Conservation (phyloP, 2,113 vertebrate species). For the Falcunculus frontatus region DNA sequence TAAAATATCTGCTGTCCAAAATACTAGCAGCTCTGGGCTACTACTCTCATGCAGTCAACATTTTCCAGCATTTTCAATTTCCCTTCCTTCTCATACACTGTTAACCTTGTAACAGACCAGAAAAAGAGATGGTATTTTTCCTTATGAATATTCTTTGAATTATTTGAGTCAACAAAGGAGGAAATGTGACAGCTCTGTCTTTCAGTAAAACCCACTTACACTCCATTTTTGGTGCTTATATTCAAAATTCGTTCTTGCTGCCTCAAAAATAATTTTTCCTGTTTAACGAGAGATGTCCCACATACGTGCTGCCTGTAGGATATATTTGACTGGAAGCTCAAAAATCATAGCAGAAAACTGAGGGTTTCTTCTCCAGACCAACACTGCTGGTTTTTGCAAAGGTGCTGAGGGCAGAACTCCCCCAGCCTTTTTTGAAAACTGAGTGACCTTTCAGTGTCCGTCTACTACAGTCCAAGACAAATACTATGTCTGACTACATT, state of each 20-base stretch:
- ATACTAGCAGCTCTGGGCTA: not conserved
- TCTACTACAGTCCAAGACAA: not conserved
- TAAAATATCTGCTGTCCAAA: not conserved
- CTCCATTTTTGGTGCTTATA: not conserved
- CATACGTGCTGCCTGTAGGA: rapidly evolving
- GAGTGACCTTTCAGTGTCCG: rapidly evolving
- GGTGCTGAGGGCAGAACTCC: not conserved
- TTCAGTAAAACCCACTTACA: not conserved
- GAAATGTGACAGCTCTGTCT: not conserved
- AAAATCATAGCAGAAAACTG: not conserved
- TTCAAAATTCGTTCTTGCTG: not conserved
- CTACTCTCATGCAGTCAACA: rapidly evolving
- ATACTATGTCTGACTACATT: not conserved
- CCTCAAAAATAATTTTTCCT: not conserved
- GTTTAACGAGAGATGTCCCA: not conserved
- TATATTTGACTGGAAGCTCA: not conserved
- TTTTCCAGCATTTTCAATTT: not conserved
- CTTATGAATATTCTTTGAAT: not conserved
- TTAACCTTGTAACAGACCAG: not conserved
- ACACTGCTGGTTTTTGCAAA: not conserved
- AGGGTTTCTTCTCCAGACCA: not conserved
- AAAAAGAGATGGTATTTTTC: not conserved
- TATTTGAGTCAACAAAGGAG: not conserved
- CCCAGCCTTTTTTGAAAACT: not conserved
- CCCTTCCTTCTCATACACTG: not conserved